Conservation (phyloP, 2,888 invertebrate species). For the Tachina lurida region DNA sequence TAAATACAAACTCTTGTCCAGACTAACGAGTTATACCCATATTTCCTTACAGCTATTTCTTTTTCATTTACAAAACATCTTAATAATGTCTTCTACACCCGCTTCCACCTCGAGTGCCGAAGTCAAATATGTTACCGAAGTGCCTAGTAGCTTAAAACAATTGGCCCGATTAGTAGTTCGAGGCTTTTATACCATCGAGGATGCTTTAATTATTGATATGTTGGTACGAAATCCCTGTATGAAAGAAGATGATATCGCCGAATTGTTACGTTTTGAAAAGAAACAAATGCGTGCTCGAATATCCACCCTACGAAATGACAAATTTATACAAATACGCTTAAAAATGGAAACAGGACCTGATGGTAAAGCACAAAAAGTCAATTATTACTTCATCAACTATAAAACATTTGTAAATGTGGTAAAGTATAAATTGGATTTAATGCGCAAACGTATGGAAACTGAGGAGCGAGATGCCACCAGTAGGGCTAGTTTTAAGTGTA, state of each 20-base stretch:
- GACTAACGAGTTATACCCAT: not conserved
- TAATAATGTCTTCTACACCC: slow-evolving; percentile 59
- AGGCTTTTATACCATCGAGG: slow-evolving; percentile 97
- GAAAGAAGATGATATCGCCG: slow-evolving; percentile 95
- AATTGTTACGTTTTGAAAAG: slow-evolving; percentile 95
- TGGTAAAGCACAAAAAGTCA: slow-evolving; percentile 97
- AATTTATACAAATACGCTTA: slow-evolving; percentile 95
- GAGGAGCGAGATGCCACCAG: slow-evolving; percentile 97
- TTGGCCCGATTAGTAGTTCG: slow-evolving; percentile 94
- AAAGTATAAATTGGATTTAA: slow-evolving; percentile 97
- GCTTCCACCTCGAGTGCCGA: slow-evolving; percentile 84
- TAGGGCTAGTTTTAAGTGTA: slow-evolving; percentile 97
- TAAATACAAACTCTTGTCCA: not conserved
- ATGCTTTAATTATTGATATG: slow-evolving; percentile 97
- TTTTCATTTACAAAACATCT: slow-evolving; percentile 4
- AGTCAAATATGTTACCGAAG: slow-evolving; percentile 92
- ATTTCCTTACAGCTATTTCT: slow-evolving; percentile 26
- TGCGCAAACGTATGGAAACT: slow-evolving; percentile 97
- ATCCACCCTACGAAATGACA: slow-evolving; percentile 93
- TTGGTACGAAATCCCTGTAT: slow-evolving; percentile 96
- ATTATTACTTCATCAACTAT: slow-evolving; percentile 98
- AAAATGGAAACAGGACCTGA: slow-evolving; percentile 97
- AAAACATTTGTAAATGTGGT: slow-evolving; percentile 98
- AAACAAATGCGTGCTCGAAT: slow-evolving; percentile 96
- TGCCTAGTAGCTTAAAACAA: slow-evolving; percentile 96